Evolutionary conservation across 2,113 vertebrate species (phyloP).

Genomic region (Semnopithecus entellus): DNA sequence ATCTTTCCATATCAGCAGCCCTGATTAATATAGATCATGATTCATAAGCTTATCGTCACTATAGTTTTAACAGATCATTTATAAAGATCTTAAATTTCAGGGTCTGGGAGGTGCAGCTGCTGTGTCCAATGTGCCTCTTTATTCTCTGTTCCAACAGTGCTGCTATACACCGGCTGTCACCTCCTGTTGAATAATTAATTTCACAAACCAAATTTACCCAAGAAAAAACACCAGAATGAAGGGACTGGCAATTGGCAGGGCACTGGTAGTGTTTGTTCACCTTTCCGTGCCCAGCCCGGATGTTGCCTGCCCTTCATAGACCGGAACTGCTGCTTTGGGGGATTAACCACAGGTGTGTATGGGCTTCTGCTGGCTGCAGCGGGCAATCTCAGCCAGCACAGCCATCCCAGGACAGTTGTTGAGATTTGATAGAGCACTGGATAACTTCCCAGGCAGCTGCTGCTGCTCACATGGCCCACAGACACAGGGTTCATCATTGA

Average conservation of each 20-base stretch:
- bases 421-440: conserved; percentile 63
- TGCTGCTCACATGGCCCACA: conserved; percentile 29
- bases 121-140: conserved; percentile 85
- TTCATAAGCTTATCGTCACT: conserved; percentile 99
- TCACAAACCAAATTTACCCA: conserved; percentile 81
- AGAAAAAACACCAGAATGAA: conserved; percentile 50
- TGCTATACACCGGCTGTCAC: conserved; percentile 80
- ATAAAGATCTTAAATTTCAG: conserved; percentile 93
- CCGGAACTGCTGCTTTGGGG: conserved; percentile 7
- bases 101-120: conserved; percentile 88
- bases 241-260: conserved; percentile 50
- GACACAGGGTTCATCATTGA: neutral
- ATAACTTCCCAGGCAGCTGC: conserved; percentile 72
- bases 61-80: conserved; percentile 98
- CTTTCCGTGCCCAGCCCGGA: conserved; percentile 23
- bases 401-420: conserved; percentile 67
- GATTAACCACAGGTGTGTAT: conserved; percentile 66
- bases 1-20: conserved; percentile 93
- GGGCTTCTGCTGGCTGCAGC: neutral
- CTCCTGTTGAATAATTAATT: conserved; percentile 86
- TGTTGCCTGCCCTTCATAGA: neutral
- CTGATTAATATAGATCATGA: conserved; percentile 98
- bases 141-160: conserved; percentile 82
- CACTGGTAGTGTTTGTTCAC: conserved; percentile 52
- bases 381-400: conserved; percentile 19